A percentile compares a stretch with the other conserved stretches of the same genome.
Evolutionary conservation across 2,888 invertebrate species (phyloP).

Genomic region (Tachina grossa): DNA sequence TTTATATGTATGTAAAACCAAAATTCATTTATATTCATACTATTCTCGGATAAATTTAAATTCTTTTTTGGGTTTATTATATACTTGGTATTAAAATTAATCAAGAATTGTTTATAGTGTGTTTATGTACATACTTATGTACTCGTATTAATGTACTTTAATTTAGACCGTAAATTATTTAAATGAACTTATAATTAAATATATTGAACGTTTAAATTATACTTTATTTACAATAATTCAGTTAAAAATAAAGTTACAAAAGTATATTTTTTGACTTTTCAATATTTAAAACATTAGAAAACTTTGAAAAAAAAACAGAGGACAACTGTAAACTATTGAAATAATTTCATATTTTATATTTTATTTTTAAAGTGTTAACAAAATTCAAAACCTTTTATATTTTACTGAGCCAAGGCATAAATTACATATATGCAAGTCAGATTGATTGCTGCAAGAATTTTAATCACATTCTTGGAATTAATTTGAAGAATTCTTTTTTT

Average conservation of each 20-base stretch:
- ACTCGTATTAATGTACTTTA: background rate
- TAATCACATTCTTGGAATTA: background rate
- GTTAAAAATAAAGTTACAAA: background rate
- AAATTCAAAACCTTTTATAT: background rate
- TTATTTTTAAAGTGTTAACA: background rate
- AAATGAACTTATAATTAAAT: background rate
- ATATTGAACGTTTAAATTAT: background rate
- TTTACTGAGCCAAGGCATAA: background rate
- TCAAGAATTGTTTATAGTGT: background rate
- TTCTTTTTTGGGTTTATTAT: too few relatives aligned
- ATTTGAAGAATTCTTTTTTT: background rate
- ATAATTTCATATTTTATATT: background rate
- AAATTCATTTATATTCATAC: too few relatives aligned
- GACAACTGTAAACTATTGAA: background rate
- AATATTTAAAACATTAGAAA: background rate
- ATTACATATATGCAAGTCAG: background rate
- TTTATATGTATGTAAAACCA: too few relatives aligned
- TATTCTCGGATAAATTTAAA: too few relatives aligned
- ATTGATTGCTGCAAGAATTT: conserved; percentile 30
- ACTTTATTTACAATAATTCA: background rate
- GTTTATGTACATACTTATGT: background rate
- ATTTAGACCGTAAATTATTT: background rate
- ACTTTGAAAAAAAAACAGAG: background rate
- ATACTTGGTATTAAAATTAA: too few relatives aligned
- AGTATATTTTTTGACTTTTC: background rate